Evolutionary conservation across 2,888 invertebrate species (phyloP), one percentile per base, ranked within the genome.

Genomic region (Teinopalpus imperialis): DNA sequence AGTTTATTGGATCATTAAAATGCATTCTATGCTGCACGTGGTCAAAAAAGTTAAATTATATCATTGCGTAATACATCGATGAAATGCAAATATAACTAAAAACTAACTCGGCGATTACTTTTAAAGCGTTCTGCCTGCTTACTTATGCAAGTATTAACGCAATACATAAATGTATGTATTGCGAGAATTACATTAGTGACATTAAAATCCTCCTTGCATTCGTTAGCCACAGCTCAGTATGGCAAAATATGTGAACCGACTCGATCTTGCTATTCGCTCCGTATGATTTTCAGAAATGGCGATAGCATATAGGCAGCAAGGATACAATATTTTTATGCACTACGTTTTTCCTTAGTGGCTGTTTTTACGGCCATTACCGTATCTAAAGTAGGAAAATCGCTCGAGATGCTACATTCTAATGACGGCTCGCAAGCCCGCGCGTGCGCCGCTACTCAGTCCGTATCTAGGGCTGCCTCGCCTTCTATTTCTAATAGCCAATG

Each of bases 211-310:
- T 79, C 78, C 74, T 74, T 78, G 86, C 82, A 86, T 87, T 85
- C 81, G 77, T 85, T 81, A 82, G 72, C 63, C 48, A 68, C 52
- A 53, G 51, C 87, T 85, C 57, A 63, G 75, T 86, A 88, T 68
- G 88, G 88, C 70, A 82, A 88, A 85, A 85, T 85, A 88, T 88
- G 87, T 68, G 81, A 69, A 62, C 69, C 63, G 61, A 80, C 81
- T 75, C 54, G 81, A 71, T 77, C 67, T 64, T 68, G 73, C 74
- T 69, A 69, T 71, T 63, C 75, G 78, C 81, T 77, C 86, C 86
- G 88, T 86, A 86, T 88, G 88, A 88, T 88, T 88, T 86, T 88
- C 88, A 87, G 87, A 88, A 87, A 85, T 81, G 87, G 83, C 74
- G 64, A 71, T 67, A 66, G 72, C 75, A 70, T 83, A 87, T 82